Evolutionary conservation across 1,140 invertebrate genomes (phyloP).

Genomic region (Marisa cornuarietis): DNA sequence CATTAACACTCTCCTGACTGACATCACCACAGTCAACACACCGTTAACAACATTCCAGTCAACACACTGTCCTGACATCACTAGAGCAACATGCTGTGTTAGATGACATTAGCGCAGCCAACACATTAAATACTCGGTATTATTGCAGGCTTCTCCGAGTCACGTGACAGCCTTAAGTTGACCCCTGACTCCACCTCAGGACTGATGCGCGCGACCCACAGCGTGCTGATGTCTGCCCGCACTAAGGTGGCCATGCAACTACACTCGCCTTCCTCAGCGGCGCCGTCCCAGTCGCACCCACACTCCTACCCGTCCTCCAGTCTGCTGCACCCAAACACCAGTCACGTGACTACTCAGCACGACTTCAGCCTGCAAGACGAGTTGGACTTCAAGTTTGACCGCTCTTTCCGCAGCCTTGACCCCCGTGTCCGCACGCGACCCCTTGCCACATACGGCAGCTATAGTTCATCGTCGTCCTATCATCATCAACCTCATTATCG

Average conservation of each 20-base stretch:
- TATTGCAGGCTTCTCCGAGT: constrained; percentile 29
- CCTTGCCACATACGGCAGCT: neutral
- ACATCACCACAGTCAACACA: too few species aligned
- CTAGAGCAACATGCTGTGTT: too few species aligned
- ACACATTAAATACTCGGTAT: neutral
- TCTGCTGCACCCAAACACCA: neutral
- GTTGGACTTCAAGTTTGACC: constrained; percentile 47
- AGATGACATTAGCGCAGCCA: too few species aligned
- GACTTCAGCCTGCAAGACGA: constrained; percentile 45
- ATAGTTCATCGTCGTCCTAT: constrained; percentile 2
- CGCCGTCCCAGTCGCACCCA: neutral
- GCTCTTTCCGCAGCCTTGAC: constrained; percentile 48
- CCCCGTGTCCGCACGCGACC: constrained; percentile 22
- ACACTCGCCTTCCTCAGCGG: constrained; percentile 18
- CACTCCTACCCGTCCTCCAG: constrained; percentile 10
- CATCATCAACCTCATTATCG: neutral
- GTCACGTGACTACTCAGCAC: constrained; percentile 33
- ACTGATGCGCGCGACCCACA: constrained; percentile 35
- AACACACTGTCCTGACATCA: too few species aligned
- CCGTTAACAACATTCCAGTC: too few species aligned
- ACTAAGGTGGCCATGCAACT: constrained; percentile 41
- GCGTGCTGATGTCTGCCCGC: constrained; percentile 45
- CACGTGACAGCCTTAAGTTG: constrained; percentile 23
- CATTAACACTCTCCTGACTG: too few species aligned
- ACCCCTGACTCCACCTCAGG: constrained; percentile 2